Conservation (phyloP, 2,888 invertebrate species). For the Actias luna region DNA sequence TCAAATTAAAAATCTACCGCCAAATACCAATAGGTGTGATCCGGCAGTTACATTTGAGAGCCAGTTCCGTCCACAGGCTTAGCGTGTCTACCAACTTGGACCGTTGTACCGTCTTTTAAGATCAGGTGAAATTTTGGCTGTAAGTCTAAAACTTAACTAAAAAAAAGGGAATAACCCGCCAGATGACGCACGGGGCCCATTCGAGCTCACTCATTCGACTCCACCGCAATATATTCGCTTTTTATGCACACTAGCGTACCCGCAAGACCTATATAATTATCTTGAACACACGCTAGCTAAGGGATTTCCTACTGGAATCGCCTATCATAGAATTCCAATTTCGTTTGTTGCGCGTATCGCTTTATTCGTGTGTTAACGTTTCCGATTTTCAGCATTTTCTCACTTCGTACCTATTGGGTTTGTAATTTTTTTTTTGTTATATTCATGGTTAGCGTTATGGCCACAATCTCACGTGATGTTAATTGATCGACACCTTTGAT, state of each 20-base stretch:
- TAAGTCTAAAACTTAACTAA: not conserved
- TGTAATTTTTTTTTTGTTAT: too few species aligned
- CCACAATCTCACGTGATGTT: too few species aligned
- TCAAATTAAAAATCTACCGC: too few species aligned
- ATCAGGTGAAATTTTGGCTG: not conserved
- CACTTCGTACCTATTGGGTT: too few species aligned
- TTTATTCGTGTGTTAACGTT: constrained; percentile 17
- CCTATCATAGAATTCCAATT: constrained; percentile 27
- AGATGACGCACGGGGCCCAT: constrained; percentile 30
- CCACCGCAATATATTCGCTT: constrained; percentile 21
- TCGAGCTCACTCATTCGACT: constrained; percentile 22
- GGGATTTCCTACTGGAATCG: constrained; percentile 32
- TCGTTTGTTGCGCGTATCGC: constrained; percentile 12
- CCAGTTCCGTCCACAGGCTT: too few species aligned
- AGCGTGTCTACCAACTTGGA: too few species aligned
- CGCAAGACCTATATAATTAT: constrained; percentile 33
- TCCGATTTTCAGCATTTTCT: not conserved
- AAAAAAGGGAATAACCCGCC: constrained; percentile 12
- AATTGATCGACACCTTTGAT: too few species aligned
- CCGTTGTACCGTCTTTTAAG: too few species aligned
- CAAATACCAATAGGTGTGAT: too few species aligned
- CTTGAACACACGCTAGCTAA: constrained; percentile 28
- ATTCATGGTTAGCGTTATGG: too few species aligned
- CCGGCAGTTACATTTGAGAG: too few species aligned
- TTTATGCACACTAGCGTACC: constrained; percentile 24